These are phyloP conservation scores for Glomeris marginata DNA, from an alignment of 2,888 invertebrate genomes.

Conservation along the genomic window DNA sequence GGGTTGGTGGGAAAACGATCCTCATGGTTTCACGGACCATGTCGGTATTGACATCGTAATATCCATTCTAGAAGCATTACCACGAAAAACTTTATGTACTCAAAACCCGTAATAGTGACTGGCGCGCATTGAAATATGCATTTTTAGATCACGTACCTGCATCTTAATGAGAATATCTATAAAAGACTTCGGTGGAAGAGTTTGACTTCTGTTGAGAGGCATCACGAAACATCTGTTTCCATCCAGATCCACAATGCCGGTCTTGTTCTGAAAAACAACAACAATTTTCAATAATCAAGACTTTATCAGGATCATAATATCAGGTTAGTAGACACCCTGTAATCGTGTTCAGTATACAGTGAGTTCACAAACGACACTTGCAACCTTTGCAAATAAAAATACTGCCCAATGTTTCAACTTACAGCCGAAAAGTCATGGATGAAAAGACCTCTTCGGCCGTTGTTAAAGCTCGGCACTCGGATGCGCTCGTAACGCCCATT, in stretches of 20 bases:
- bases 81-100: not conserved
- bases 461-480: slow-evolving; percentile 66
- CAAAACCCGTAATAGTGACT: not conserved
- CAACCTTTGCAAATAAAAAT: not conserved
- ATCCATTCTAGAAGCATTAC: slow-evolving; percentile 29
- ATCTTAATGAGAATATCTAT: slow-evolving; percentile 65
- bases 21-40: slow-evolving; percentile 59
- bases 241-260: slow-evolving; percentile 61
- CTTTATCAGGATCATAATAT: too few species aligned
- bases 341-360: too few species aligned
- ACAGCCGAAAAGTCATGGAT: slow-evolving; percentile 79
- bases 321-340: too few species aligned
- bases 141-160: slow-evolving; percentile 39
- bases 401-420: slow-evolving; percentile 22
- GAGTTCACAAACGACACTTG: too few species aligned
- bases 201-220: slow-evolving; percentile 62
- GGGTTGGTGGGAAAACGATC: slow-evolving; percentile 53
- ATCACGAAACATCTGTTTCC: slow-evolving; percentile 73
- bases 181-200: slow-evolving; percentile 63
- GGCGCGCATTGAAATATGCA: not conserved
- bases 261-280: slow-evolving; percentile 39
- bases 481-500: slow-evolving; percentile 65
- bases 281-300: slow-evolving; percentile 12
- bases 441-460: slow-evolving; percentile 66
- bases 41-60: slow-evolving; percentile 66